Conservation (phyloP, 2,113 vertebrate species). For the Sorex araneus region DNA sequence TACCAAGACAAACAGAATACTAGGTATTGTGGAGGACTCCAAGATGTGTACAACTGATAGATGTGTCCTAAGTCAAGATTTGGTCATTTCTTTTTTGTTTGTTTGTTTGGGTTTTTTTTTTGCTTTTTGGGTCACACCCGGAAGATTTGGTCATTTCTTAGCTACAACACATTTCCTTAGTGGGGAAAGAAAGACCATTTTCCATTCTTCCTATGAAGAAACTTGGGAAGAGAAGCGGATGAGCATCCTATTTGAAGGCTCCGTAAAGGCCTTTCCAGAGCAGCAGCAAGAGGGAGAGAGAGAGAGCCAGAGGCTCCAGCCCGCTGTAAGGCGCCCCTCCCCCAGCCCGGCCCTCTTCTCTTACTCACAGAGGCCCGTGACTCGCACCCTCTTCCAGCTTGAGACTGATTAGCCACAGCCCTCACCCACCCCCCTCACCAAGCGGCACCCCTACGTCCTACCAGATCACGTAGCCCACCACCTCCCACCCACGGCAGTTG, state of each 20-base stretch:
- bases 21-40: background rate
- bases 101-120: no score
- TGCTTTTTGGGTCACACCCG: no score
- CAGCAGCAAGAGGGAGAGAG: background rate
- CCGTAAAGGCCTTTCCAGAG: background rate
- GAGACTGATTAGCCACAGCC: background rate
- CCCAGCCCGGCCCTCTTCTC: background rate
- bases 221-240: slow-evolving; percentile 26
- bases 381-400: background rate
- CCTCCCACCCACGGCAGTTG: background rate
- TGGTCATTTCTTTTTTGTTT: background rate
- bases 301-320: no score
- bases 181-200: background rate
- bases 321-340: background rate
- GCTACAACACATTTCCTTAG: background rate
- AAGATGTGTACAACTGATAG: background rate
- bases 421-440: background rate
- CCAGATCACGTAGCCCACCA: background rate
- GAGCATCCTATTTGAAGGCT: background rate
- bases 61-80: background rate
- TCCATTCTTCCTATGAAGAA: slow-evolving; percentile 19
- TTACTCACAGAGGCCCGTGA: background rate
- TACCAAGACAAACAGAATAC: background rate
- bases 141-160: background rate
- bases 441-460: background rate